These are phyloP conservation scores for Mastomys coucha DNA, from an alignment of 2,113 vertebrate species.

Conservation along the genomic window DNA sequence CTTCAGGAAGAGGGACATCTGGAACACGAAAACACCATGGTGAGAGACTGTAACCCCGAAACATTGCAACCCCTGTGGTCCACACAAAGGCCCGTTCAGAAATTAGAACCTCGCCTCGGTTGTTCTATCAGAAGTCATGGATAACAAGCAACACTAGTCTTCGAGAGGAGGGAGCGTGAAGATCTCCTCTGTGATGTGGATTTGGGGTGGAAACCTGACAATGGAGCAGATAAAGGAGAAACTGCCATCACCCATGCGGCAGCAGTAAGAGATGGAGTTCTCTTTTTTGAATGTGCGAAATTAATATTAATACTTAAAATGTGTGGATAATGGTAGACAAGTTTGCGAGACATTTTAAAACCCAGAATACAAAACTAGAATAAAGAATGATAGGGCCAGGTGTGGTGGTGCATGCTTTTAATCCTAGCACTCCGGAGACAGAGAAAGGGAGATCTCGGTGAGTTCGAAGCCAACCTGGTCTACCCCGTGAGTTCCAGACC, in stretches of 20 bases:
- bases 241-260: neutral
- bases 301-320: neutral
- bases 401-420: neutral
- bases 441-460: neutral
- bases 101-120: neutral
- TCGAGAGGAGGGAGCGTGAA: neutral
- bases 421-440: neutral
- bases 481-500: neutral
- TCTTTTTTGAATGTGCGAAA: neutral
- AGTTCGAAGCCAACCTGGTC: neutral
- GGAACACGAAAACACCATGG: neutral
- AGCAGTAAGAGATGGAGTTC: neutral
- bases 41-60: neutral
- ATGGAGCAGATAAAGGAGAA: neutral
- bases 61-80: neutral
- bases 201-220: fast-evolving
- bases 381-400: neutral
- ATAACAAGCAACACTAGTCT: neutral
- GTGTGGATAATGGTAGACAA: neutral
- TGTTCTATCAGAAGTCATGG: neutral
- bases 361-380: neutral
- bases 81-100: neutral
- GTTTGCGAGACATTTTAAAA: neutral
- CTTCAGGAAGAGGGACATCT: neutral
- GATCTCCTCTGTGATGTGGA: fast-evolving